phyloP scores from a whole-genome alignment of 2,113 vertebrate species.

The Salvelinus alpinus region DNA sequence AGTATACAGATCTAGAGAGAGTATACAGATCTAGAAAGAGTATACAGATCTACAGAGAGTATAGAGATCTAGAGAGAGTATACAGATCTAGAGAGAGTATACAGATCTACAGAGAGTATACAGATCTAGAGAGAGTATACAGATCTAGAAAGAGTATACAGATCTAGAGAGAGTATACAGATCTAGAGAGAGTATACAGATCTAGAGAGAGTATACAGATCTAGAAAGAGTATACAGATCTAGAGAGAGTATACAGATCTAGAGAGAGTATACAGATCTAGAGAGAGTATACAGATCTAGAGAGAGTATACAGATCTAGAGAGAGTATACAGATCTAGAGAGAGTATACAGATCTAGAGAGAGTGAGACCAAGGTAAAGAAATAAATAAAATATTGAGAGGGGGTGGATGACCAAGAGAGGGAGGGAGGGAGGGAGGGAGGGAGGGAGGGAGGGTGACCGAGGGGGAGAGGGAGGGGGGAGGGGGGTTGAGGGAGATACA shows the following conservation, averaged over 20 bases:
- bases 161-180: too few relatives aligned
- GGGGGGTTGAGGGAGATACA: background rate
- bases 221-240: background rate
- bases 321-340: background rate
- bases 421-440: background rate
- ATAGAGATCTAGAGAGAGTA: too few relatives aligned
- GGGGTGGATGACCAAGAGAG: background rate
- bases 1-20: too few relatives aligned
- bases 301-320: background rate
- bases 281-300: accelerated
- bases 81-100: background rate
- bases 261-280: too few relatives aligned
- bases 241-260: background rate
- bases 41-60: background rate
- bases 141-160: background rate
- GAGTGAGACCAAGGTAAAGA: background rate
- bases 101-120: too few relatives aligned
- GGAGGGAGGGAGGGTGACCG: background rate
- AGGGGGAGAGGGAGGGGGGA: background rate
- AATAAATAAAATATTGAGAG: background rate
- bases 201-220: too few relatives aligned
- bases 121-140: too few relatives aligned
- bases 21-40: too few relatives aligned
- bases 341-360: too few relatives aligned
- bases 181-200: background rate